A percentile compares a stretch with the other conserved stretches of the same genome.
These are phyloP conservation scores for Clarias gariepinus DNA, from an alignment of 2,113 vertebrate species.

Conservation along the genomic window DNA sequence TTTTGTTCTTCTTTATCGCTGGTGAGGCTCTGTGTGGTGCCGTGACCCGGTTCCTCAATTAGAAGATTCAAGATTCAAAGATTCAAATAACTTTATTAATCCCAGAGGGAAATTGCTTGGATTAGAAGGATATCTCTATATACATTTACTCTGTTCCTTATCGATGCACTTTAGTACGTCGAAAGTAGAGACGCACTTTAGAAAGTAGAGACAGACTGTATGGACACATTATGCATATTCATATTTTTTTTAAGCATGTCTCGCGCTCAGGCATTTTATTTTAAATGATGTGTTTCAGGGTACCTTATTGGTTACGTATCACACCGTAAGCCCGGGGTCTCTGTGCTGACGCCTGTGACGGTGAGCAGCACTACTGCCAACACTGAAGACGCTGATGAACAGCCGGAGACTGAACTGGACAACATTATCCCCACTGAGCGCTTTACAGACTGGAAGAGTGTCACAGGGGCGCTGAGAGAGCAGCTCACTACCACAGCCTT, in stretches of 20 bases:
- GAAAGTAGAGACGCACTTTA: too few species aligned
- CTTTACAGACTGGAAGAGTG: constrained; percentile 70
- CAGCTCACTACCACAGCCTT: constrained; percentile 62
- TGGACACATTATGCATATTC: neutral
- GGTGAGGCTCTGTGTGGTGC: constrained; percentile 69
- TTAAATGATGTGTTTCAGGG: constrained; percentile 66
- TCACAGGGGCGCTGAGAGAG: constrained; percentile 62
- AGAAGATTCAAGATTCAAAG: too few species aligned
- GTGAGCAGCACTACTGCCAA: rapidly evolving
- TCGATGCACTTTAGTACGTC: too few species aligned
- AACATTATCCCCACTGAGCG: rapidly evolving
- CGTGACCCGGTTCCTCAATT: neutral
- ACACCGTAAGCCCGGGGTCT: constrained; percentile 16
- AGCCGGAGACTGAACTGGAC: rapidly evolving
- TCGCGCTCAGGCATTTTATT: neutral
- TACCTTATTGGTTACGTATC: constrained; percentile 77
- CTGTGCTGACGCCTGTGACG: neutral
- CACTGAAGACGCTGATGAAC: rapidly evolving
- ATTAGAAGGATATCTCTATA: neutral
- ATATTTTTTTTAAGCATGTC: neutral
- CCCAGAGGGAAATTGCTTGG: too few species aligned
- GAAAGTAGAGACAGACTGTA: too few species aligned
- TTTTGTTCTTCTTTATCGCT: constrained; percentile 79
- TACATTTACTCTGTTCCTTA: neutral
- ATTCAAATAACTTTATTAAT: too few species aligned